Base-by-base conservation (phyloP, 2,888 invertebrate species). In the Vannuccia rotundouncinata region DNA sequence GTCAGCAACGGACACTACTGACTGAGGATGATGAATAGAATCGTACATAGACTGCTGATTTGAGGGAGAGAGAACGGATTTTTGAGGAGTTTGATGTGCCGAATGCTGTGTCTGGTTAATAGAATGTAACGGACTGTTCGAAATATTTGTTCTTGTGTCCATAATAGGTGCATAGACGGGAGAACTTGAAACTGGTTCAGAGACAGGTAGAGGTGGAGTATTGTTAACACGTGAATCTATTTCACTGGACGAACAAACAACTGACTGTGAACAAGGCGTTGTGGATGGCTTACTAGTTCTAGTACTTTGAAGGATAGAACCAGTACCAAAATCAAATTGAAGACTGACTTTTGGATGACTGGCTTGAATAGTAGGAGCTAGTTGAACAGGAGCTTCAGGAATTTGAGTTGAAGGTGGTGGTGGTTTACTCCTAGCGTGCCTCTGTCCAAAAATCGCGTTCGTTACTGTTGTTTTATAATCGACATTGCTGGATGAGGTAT, bases 311-410 rank as follows among this genome's bases (percentile, higher is more conserved):
- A 66, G 66, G 25, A 66, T 66, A 22, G 66, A 66, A 2, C 66
- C 66, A 66, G 66, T 22, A 22, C 66, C 66, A 66, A 66, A 66
- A 66, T 66, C 66, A 22, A 66, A 66, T 22, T 66, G 66, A n/a
- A 66, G 66, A 66, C 66, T 66, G 10, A 66, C 22, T 66, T 66
- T 66, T 66, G 66, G 13, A 5, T 66, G 66, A 66, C 66, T 66
- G 66, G 66, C 66, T 66, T 66, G 66, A 13, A 66, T 66, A 22
- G 66, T 66, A 5, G 66, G 10, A 5, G 66, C 66, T 66, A 66
- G 22, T 27, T 66, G 66, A 2, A 66, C 66, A 2, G 66, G 66
- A 22, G 66, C 66, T 66, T 66, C 66, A 22, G 66, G 66, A 66
- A 66, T 66, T 66, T 66, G 66, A 13, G 66, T 66, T 22, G 66